Conservation (phyloP, 1,140 invertebrate species). For the Ephestia elutella region DNA sequence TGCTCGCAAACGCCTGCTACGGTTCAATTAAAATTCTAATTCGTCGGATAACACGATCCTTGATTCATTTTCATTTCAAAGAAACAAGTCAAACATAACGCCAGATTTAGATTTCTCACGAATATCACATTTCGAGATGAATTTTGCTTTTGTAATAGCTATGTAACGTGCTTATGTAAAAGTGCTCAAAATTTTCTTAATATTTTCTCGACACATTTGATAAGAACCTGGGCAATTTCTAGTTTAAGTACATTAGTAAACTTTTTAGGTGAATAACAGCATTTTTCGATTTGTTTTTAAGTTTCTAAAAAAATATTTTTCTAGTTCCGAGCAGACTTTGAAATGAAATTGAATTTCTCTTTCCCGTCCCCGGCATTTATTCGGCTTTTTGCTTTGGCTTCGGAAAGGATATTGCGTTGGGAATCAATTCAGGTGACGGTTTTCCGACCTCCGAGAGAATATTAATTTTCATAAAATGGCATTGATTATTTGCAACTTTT, state of each 20-base stretch:
- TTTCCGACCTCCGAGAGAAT: slow-evolving; percentile 48
- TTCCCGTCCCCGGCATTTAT: slow-evolving; percentile 48
- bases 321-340: slow-evolving; percentile 36
- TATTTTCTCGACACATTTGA: too few relatives aligned
- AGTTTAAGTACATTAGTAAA: too few relatives aligned
- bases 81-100: slow-evolving; percentile 4
- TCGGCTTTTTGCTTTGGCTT: slow-evolving; percentile 60
- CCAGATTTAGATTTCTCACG: slow-evolving; percentile 13
- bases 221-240: too few relatives aligned
- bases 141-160: too few relatives aligned
- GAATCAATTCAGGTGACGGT: slow-evolving; percentile 65
- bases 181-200: too few relatives aligned
- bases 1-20: slow-evolving; percentile 29
- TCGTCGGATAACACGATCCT: slow-evolving; percentile 23
- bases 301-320: slow-evolving; percentile 24
- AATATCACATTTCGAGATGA: background rate
- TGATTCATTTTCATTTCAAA: slow-evolving; percentile 23
- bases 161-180: too few relatives aligned
- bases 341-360: slow-evolving; percentile 66
- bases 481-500: background rate
- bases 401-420: slow-evolving; percentile 65
- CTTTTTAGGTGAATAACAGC: too few relatives aligned
- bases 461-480: slow-evolving; percentile 51
- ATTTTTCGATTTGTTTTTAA: slow-evolving; percentile 10
- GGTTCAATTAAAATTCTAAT: slow-evolving; percentile 42